Evolutionary conservation across 2,113 vertebrate genomes (phyloP), one percentile per base, ranked within the genome.

Genomic region (Regulus satrapa): DNA sequence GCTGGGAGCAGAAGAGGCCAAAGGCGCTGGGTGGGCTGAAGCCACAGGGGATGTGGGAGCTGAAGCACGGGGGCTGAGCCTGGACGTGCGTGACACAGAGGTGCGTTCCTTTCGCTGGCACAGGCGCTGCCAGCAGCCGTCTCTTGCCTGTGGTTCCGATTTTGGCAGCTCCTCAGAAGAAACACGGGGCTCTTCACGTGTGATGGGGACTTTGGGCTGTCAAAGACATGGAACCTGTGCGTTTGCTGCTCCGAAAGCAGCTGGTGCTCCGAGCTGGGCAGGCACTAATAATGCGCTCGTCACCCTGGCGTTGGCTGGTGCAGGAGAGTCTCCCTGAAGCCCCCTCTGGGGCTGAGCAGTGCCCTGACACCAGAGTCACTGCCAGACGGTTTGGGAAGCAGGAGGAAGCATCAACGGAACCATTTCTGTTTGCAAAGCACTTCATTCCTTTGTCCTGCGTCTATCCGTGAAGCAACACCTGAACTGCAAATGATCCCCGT

Each of bases 231-330:
- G 17, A n/a, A 80, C 28, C n/a, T 10, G 25, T 6, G 31, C 11
- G 2, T 61, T 67, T 83, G 54, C 32, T 62, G 63, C 17, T 49
- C 23, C 1, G 0, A n/a, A 74, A 34, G 63, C 41, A 68, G 58
- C 34, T 40, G 62, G 21, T 4, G 19, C 71, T 71, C 0, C 9
- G 71, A 45, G 48, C 4, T 43, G 55, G 34, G 24, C 4, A 1
- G 51, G 51, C 29, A 14, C 45, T 9, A 6, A 17, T 36, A 7
- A 62, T 40, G n/a, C n/a, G n/a, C n/a, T n/a, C n/a, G n/a, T 48
- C 40, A 41, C 26, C 18, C 26, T 0, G 1, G 34, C 0, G 0
- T 31, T 48, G 10, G 4, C 4, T 1, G 62, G 62, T 1, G 0
- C 9, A 9, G 28, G 18, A 12, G 54, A 18, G 12, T 20, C 17